Percentiles rank a stretch among this genome's conserved stretches.
Conservation (phyloP, 2,888 invertebrate genomes). For the Phania funesta region DNA sequence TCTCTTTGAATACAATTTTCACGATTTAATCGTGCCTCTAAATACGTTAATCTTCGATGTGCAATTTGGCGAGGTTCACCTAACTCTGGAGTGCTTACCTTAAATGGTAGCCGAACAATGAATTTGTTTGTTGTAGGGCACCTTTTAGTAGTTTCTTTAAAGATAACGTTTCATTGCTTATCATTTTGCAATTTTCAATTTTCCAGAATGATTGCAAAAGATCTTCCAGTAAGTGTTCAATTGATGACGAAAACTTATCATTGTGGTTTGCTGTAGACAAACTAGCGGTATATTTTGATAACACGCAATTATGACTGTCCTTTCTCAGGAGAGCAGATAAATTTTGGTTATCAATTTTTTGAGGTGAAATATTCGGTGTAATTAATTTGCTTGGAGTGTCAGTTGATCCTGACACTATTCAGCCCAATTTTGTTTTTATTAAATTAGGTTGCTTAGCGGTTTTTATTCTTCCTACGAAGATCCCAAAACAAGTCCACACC, state of each 20-base stretch:
- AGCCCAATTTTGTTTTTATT: slow-evolving; percentile 39
- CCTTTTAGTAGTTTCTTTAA: slow-evolving; percentile 17
- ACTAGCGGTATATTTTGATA: too few relatives aligned
- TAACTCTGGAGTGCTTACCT: not conserved
- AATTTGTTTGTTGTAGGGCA: slow-evolving; percentile 35
- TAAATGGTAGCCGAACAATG: slow-evolving; percentile 37
- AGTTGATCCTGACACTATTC: slow-evolving; percentile 24
- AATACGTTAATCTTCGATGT: slow-evolving; percentile 13
- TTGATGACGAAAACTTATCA: too few relatives aligned
- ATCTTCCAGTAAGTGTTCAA: not conserved
- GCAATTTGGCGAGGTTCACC: slow-evolving; percentile 7
- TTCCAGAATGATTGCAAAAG: slow-evolving; percentile 16
- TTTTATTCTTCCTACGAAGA: slow-evolving; percentile 37
- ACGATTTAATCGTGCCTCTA: not conserved
- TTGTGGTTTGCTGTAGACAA: too few relatives aligned
- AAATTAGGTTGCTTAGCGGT: not conserved
- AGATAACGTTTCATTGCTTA: slow-evolving; percentile 21
- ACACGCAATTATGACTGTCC: too few relatives aligned
- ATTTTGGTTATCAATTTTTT: too few relatives aligned
- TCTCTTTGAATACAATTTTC: not conserved
- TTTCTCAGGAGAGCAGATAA: too few relatives aligned
- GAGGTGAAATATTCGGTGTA: not conserved
- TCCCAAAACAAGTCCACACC: slow-evolving; percentile 45
- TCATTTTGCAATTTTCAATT: not conserved
- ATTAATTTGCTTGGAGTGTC: not conserved